Percentiles rank a stretch among this genome's conserved stretches.
These are phyloP conservation scores for Microctonus aethiopoides DNA, from an alignment of 2,888 invertebrate genomes.

Conservation along the genomic window DNA sequence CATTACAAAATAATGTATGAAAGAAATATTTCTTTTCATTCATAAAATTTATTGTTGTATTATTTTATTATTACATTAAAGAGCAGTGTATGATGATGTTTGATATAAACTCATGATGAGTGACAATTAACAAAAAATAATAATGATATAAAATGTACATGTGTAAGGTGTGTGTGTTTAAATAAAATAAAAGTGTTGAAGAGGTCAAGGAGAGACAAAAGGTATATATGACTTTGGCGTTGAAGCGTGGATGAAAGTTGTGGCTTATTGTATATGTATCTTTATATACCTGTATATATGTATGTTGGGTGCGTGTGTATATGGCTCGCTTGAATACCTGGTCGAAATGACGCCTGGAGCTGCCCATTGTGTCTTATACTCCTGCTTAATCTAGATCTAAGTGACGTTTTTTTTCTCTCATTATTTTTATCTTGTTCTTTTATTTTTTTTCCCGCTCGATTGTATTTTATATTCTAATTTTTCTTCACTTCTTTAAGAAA, in stretches of 20 bases:
- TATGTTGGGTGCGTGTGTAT: constrained; percentile 18
- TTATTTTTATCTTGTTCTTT: constrained; percentile 47
- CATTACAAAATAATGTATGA: neutral
- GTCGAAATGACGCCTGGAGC: constrained; percentile 49
- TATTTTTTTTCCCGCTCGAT: constrained; percentile 16
- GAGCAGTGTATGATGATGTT: neutral
- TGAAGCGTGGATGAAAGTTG: constrained; percentile 32
- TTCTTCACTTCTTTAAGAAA: too few relatives aligned
- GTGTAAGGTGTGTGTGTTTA: neutral
- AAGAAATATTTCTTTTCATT: neutral
- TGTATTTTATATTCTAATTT: constrained; percentile 23
- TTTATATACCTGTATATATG: neutral
- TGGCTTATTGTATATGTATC: neutral
- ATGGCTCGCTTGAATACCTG: constrained; percentile 46
- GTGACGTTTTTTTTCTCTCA: constrained; percentile 24
- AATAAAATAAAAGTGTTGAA: constrained; percentile 6
- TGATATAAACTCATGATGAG: neutral
- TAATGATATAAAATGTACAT: too few relatives aligned
- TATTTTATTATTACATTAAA: neutral
- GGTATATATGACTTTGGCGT: constrained; percentile 6
- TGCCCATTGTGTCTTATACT: constrained; percentile 54
- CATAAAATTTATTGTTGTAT: neutral
- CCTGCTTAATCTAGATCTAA: constrained; percentile 57
- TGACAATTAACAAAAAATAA: neutral
- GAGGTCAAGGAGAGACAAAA: constrained; percentile 19